Base-by-base conservation (phyloP, 2,113 vertebrate species). In the Crotalus helleri region DNA sequence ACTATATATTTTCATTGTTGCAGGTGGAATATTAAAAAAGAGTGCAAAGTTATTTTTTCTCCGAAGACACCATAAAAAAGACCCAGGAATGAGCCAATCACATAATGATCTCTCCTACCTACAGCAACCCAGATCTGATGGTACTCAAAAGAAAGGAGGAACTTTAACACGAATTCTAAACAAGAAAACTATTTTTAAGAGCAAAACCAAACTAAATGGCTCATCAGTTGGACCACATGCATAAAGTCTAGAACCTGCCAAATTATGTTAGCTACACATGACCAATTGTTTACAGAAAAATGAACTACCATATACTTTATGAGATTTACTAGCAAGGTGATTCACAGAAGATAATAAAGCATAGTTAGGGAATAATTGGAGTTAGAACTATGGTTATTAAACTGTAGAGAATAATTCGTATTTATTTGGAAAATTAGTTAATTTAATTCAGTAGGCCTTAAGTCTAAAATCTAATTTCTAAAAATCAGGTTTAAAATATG, bases 51-150 rank as follows among this genome's bases (percentile, higher is more conserved):
- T 99, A 51, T 99, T 99, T 97, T 99, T 99, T 98, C 98, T 98
- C 5, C 98, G 98, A 85, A 97, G 99, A 11, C 98, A 99, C 92
- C 99, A 98, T 94, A 98, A 98, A 96, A 99, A 99, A 95, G 99
- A 99, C 49, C 99, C 99, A 0, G 98, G 99, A 21, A 98, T 99
- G 99, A 99, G 99, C 97, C 99, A 99, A 95, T 99, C 99, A 0
- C 99, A 99, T 97, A 99, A 99, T 0, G 99, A 99, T 97, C 98
- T 99, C 81, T 98, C 98, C 89, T 99, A 98, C 98, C 96, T 99
- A 95, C 98, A 99, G 96, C 98, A 98, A 92, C 98, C 98, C 0
- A 87, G 97, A 24, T 58, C 97, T 0, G 98, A 98, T 93, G 98
- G 98, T 87, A 89, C 97, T 0, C 98, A 97, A 94, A 98, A 97